Evolutionary conservation across 1,140 invertebrate genomes (phyloP).

Genomic region (Lineus longissimus): DNA sequence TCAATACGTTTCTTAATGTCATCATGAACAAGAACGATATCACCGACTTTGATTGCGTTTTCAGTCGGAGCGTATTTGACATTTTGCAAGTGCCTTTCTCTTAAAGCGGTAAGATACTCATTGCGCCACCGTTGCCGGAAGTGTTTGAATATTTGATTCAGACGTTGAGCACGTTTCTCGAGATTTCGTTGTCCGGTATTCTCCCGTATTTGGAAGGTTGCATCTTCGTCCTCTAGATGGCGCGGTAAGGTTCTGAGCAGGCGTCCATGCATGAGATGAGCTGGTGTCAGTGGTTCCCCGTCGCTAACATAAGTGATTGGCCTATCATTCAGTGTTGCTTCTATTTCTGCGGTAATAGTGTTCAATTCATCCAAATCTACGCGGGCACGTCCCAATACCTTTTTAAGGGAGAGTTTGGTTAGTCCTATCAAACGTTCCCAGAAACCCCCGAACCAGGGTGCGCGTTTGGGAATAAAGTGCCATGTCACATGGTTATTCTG

Average conservation of each 20-base stretch:
- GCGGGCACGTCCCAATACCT: too few species aligned
- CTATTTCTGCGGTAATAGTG: constrained; percentile 8
- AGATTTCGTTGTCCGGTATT: too few species aligned
- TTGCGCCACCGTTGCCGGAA: constrained; percentile 4
- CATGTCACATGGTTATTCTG: too few species aligned
- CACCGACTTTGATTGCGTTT: constrained; percentile 6
- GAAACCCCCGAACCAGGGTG: too few species aligned
- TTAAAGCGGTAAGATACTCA: constrained; percentile 5
- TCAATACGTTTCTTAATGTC: background rate
- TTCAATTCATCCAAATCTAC: background rate
- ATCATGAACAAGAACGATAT: constrained; percentile 4
- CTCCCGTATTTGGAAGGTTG: background rate
- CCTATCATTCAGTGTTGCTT: constrained; percentile 9
- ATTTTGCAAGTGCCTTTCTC: background rate
- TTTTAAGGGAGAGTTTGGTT: too few species aligned
- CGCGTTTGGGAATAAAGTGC: too few species aligned
- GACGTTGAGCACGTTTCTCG: background rate
- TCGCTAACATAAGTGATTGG: constrained; percentile 11
- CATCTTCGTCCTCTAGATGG: background rate
- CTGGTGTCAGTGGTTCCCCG: constrained; percentile 3
- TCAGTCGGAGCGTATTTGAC: background rate
- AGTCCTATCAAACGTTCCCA: too few species aligned
- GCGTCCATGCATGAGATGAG: constrained; percentile 11
- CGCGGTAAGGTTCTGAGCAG: constrained; percentile 2
- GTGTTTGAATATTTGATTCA: constrained; percentile 6